Percentiles rank a stretch among this genome's conserved stretches.
phyloP scores from a whole-genome alignment of 1,140 invertebrate species.

The Wiebesia pumilae region DNA sequence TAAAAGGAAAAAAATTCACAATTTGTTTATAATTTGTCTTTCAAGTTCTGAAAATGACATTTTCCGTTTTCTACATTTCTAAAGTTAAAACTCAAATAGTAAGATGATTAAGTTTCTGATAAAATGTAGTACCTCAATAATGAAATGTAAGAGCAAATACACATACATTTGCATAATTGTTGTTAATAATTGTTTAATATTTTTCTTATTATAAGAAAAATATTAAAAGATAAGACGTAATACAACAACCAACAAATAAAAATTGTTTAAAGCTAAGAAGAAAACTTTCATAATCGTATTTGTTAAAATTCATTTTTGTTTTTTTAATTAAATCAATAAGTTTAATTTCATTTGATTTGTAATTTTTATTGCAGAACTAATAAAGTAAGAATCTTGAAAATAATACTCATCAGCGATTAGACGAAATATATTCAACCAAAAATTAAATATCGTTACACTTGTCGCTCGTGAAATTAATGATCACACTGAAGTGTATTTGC shows the following conservation, averaged over 20 bases:
- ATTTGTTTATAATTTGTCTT: neutral
- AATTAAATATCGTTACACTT: conserved; percentile 27
- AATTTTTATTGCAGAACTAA: too few species aligned
- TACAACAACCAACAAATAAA: too few species aligned
- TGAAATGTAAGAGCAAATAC: neutral
- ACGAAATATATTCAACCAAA: neutral
- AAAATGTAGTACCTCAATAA: neutral
- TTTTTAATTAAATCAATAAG: too few species aligned
- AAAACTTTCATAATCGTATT: too few species aligned
- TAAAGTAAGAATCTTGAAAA: too few species aligned
- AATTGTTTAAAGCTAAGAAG: too few species aligned
- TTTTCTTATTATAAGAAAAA: too few species aligned
- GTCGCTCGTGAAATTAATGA: conserved; percentile 20
- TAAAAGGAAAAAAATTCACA: neutral
- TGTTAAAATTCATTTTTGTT: too few species aligned
- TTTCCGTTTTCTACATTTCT: neutral
- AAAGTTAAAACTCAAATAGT: neutral
- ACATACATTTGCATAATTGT: neutral
- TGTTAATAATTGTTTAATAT: too few species aligned
- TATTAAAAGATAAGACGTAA: too few species aligned
- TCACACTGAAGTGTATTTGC: conserved; percentile 19
- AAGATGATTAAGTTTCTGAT: neutral
- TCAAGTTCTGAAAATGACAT: neutral
- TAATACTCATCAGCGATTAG: too few species aligned
- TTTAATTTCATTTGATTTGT: too few species aligned